Evolutionary conservation across 2,888 invertebrate species (phyloP).

Genomic region (Mimas tiliae): DNA sequence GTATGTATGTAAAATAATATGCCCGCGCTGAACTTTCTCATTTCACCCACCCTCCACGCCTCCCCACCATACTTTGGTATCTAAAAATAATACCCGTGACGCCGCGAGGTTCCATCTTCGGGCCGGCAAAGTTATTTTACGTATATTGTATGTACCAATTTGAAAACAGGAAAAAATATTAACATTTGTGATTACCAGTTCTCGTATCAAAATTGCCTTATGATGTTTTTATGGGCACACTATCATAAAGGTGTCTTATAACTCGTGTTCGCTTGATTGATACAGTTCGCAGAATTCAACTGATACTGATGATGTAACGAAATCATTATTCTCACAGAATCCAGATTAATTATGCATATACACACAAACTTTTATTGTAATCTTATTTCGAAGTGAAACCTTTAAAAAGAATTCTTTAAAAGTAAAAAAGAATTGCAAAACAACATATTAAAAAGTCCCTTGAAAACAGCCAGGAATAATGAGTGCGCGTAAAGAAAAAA

Average conservation of each 20-base stretch:
- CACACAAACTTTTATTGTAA: neutral
- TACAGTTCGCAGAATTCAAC: neutral
- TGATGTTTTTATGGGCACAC: no score
- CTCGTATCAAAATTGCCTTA: no score
- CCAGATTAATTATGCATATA: neutral
- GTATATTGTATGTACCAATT: no score
- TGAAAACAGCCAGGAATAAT: constrained; percentile 5
- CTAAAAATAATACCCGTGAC: no score
- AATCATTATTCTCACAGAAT: neutral
- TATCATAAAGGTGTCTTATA: no score
- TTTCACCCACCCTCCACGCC: no score
- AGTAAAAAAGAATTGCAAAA: neutral
- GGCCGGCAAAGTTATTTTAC: no score
- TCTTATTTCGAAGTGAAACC: neutral
- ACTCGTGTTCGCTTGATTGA: neutral
- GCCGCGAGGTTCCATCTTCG: no score
- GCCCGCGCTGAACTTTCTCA: no score
- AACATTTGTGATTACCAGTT: no score
- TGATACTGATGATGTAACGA: neutral
- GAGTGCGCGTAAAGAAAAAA: constrained; percentile 11
- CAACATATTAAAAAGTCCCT: constrained; percentile 16
- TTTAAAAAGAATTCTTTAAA: neutral
- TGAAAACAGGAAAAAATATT: no score
- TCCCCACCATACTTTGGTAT: no score
- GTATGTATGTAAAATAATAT: neutral